Base-by-base conservation (phyloP, 2,797 vertebrate genomes). In the Bovichtus variegatus region DNA sequence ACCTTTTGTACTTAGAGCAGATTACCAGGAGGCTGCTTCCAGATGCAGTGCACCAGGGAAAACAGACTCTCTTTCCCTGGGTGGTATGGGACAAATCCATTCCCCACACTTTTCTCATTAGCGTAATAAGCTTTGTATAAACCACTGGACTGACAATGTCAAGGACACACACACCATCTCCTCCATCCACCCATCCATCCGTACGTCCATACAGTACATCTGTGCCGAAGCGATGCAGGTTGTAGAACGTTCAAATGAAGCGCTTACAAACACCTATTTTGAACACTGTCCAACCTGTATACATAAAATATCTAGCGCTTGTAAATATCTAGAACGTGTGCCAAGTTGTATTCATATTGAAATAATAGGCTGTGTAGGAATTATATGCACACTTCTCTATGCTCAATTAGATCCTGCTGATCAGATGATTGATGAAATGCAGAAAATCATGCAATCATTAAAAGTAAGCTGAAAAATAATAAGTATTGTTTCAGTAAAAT, bases 21-120 rank as follows among this genome's bases (percentile, higher is more conserved):
- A 95, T 96, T 95, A 95, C 83, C 83, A 83, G 78, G 82, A 92
- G 92, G 91, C 91, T 91, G 80, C 87, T 93, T 92, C 93, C 95
- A 95, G 94, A 94, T 95, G 93, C 91, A 90, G 81, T 81, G 89
- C 83, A 84, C 86, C 69, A 75, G 44, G 80, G 85, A 70, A 84
- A 91, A 89, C 82, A 84, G 83, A 59, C 88, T 83, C 72, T 71
- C 61, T 72, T 92, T 91, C 79, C 88, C 85, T 91, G 94, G 94
- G 94, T 95, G 94, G 94, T 93, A 92, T 76, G 72, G 84, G 82
- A 90, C 84, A 91, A 92, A 92, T 91, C 80, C 78, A 75, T 84
- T 91, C 85, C 82, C 84, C 94, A 95, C 91, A 94, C 88, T 94
- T 93, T 95, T 94, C 91, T 90, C 86, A 95, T 96, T 95, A 96